Base-by-base conservation (phyloP, 2,113 vertebrate species). In the Ancistrus triradiatus region DNA sequence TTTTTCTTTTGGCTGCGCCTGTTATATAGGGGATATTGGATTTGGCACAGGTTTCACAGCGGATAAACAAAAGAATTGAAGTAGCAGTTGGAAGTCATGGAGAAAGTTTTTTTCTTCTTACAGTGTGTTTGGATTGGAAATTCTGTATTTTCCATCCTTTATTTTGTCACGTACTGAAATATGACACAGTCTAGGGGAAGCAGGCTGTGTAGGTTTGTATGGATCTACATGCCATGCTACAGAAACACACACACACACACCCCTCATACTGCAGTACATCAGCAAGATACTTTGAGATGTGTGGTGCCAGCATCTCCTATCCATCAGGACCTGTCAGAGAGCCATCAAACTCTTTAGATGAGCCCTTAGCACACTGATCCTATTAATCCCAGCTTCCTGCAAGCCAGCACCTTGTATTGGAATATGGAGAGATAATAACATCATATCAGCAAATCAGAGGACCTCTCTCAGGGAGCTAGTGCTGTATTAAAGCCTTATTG, bases 181-280 rank as follows among this genome's bases (percentile, higher is more conserved):
- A 43, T 7, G 8, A 9, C 38, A 44, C 27, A 25, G n/a, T 42
- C 31, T 24, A 19, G 25, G 15, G 28, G 21, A 52, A 22, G 13
- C 2, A 18, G 37, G n/a, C n/a, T 57, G 24, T 27, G 60, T 27
- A 13, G 37, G 17, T 63, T 21, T 35, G 27, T n/a, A 7, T 33
- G 19, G 18, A 7, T 47, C 10, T 13, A 3, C 27, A 17, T 56
- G 42, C 19, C 15, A 35, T 38, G 28, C 46, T n/a, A 8, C 51
- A 56, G 27, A 19, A 35, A 14, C 53, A 40, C 35, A 14, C 53
- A 37, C 35, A 37, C 35, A 37, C 35, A 37, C 35, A 37, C 35
- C 8, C 8, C 87, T 91, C 88, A 89, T 91, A 89, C 89, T 89
- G 91, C 91, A 88, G 86, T 90, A 87, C 83, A 90, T 91, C 91